Conservation (phyloP, 2,797 vertebrate genomes). For the Rachycentron canadum region DNA sequence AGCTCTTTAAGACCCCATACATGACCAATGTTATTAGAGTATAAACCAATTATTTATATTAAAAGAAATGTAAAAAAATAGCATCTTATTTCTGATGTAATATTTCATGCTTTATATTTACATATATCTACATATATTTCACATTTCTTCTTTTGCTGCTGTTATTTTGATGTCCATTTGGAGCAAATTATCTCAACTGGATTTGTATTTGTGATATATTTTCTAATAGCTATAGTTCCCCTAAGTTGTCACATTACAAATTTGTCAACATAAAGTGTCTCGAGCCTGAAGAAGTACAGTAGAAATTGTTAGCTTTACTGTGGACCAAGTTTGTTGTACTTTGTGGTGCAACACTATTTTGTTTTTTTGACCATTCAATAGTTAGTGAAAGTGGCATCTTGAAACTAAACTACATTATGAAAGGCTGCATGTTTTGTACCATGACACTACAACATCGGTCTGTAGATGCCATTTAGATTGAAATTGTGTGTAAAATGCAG, state of each 20-base stretch:
- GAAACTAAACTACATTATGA: background rate
- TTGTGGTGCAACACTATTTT: background rate
- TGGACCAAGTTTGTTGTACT: conserved; percentile 9
- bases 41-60: conserved; percentile 63
- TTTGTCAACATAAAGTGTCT: background rate
- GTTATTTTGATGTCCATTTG: background rate
- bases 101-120: conserved; percentile 18
- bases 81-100: conserved; percentile 36
- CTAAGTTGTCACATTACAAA: background rate
- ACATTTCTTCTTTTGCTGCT: background rate
- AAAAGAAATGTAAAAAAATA: conserved; percentile 37
- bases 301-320: conserved; percentile 1
- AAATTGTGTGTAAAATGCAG: background rate
- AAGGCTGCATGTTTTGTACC: conserved; percentile 3
- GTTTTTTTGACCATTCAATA: background rate
- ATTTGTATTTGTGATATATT: background rate
- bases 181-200: background rate
- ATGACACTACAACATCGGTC: rapidly evolving
- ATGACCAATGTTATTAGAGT: conserved; percentile 41
- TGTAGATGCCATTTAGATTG: background rate
- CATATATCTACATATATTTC: conserved; percentile 13
- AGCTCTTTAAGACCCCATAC: conserved; percentile 33
- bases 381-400: background rate
- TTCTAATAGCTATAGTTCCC: background rate
- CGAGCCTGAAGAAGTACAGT: background rate